phyloP scores from a whole-genome alignment of 2,888 invertebrate genomes.

The Schrankia costaestrigalis region DNA sequence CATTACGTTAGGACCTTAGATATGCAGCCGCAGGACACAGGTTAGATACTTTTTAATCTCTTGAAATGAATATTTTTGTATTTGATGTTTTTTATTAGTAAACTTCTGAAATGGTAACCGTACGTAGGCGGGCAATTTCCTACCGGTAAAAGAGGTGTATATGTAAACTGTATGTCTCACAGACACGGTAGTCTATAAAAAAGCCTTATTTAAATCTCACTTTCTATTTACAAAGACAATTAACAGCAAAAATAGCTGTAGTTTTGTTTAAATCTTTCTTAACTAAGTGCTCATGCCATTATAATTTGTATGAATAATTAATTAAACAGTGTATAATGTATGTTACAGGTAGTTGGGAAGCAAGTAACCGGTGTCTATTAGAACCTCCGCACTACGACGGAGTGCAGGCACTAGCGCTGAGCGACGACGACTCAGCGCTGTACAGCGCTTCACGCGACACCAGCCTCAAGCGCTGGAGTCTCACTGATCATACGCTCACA shows the following conservation, averaged over 20 bases:
- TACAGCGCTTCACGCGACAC: constrained; percentile 93
- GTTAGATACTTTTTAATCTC: constrained; percentile 30
- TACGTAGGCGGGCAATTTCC: too few relatives aligned
- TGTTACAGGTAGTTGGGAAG: constrained; percentile 62
- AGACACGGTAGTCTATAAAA: not conserved
- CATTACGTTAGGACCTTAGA: constrained; percentile 84
- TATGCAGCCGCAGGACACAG: constrained; percentile 77
- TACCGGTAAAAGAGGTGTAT: not conserved
- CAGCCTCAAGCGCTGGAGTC: constrained; percentile 92
- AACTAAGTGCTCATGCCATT: too few relatives aligned
- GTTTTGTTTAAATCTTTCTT: too few relatives aligned
- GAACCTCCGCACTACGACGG: constrained; percentile 95
- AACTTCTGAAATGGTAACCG: too few relatives aligned
- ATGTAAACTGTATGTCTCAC: not conserved
- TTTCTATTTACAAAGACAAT: too few relatives aligned
- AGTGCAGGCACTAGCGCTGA: constrained; percentile 88
- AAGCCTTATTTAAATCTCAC: too few relatives aligned
- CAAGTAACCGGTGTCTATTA: constrained; percentile 81
- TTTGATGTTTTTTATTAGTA: too few relatives aligned
- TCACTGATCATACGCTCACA: constrained; percentile 79
- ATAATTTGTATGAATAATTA: not conserved
- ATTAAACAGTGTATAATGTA: not conserved
- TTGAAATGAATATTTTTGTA: not conserved
- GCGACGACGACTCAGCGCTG: constrained; percentile 82
- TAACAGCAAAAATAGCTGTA: too few relatives aligned